A percentile compares a stretch with the other conserved stretches of the same genome.
Conservation (phyloP, 2,113 vertebrate genomes). For the Phrynosoma blainvillii region DNA sequence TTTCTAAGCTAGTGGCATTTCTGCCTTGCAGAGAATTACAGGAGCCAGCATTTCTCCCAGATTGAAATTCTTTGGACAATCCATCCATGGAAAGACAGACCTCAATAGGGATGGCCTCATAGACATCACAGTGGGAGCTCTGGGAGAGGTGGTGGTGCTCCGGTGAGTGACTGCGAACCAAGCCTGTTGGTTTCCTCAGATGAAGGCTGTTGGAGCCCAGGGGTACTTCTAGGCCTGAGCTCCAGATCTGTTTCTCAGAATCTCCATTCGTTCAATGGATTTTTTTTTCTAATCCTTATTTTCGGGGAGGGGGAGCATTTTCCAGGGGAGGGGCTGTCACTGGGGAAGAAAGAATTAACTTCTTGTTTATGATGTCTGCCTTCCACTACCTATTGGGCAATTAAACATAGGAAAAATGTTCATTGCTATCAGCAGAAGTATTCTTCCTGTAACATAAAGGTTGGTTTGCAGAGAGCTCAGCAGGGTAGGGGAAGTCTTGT, state of each 20-base stretch:
- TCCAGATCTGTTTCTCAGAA: background rate
- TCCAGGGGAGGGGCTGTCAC: no score
- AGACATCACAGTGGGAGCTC: slow-evolving; percentile 80
- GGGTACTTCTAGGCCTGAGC: background rate
- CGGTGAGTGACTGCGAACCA: slow-evolving; percentile 66
- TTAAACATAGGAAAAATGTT: no score
- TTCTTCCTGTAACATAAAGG: no score
- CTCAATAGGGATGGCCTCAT: slow-evolving; percentile 75
- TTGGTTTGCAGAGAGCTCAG: no score
- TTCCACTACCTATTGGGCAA: no score
- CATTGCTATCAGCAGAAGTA: no score
- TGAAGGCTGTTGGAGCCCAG: background rate
- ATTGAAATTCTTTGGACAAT: slow-evolving; percentile 82
- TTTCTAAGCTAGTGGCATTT: background rate
- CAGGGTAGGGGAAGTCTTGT: no score
- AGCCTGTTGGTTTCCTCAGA: background rate
- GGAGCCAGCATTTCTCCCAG: slow-evolving; percentile 55
- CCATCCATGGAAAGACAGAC: slow-evolving; percentile 79
- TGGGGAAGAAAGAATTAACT: no score
- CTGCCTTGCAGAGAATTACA: slow-evolving; percentile 72
- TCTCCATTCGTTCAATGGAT: background rate
- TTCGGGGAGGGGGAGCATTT: no score
- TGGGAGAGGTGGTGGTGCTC: slow-evolving; percentile 75
- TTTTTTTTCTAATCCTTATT: background rate
- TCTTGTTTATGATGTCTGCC: no score